Evolutionary conservation across 2,888 invertebrate species (phyloP).

Genomic region (Pammene fasciana): DNA sequence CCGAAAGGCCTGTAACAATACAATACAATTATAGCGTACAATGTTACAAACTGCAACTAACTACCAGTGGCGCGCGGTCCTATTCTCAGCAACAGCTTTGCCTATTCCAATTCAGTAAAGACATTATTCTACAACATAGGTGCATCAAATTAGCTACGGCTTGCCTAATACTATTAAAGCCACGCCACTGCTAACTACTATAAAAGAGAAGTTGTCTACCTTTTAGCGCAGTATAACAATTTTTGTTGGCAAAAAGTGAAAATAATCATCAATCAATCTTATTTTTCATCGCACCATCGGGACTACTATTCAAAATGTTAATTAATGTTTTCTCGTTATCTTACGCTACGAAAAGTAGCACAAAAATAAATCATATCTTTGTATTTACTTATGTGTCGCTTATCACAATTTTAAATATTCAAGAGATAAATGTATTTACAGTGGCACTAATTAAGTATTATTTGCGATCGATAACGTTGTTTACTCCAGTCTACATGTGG

Average conservation of each 20-base stretch:
- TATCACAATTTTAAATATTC: conserved; percentile 35
- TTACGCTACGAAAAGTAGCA: conserved; percentile 22
- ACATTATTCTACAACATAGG: neutral
- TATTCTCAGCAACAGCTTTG: neutral
- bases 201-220: conserved; percentile 3
- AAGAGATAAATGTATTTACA: conserved; percentile 34
- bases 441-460: conserved; percentile 31
- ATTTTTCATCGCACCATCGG: neutral
- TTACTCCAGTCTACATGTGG: conserved; percentile 30
- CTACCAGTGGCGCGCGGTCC: neutral
- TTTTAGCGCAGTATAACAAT: neutral
- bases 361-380: conserved; percentile 24
- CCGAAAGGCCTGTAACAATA: conserved; percentile 84
- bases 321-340: neutral
- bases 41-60: neutral
- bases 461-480: conserved; percentile 30
- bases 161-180: neutral
- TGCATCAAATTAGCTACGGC: neutral
- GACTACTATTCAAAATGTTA: neutral
- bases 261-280: too few relatives aligned
- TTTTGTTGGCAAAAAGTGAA: neutral
- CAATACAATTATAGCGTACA: neutral
- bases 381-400: conserved; percentile 21
- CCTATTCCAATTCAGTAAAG: neutral
- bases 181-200: conserved; percentile 14